Evolutionary conservation across 2,888 invertebrate species (phyloP), one percentile per base, ranked within the genome.

Genomic region (Drosophila limbata): DNA sequence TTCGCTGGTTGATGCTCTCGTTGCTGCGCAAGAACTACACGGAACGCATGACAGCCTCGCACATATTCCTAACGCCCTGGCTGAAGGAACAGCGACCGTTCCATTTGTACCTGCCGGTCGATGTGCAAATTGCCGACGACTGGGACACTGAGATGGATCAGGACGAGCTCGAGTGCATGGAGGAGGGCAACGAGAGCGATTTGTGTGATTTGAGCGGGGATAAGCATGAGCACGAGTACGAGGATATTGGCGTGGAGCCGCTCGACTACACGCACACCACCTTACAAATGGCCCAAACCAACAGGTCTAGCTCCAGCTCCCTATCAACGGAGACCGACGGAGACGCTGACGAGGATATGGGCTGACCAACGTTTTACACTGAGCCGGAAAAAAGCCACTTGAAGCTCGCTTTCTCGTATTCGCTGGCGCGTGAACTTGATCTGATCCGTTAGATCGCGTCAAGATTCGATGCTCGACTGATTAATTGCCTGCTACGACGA

Each of bases 51-150:
- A 84, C 81, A 5, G 91, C 91, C 6, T 82, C 89, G 33, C 81
- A 90, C 31, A 90, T 92, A 35, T 91, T 92, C 33, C 42, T 90
- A 4, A 81, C 89, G 51, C 91, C 92, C 0, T 92, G 92, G 92
- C 59, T 92, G 64, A 80, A 78, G 35, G 88, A 91, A 61, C 90
- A 91, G 59, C 84, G 86, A 8, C 90, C 91, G 8, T 91, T 88
- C 40, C 88, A 90, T 25, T 79, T 91, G 81, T 87, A 91, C 67
- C 82, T 92, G 53, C 89, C 91, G 0, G 90, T 90, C 3, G 73
- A 91, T 77, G 86, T 89, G 4, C 77, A 77, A 50, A 88, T 91
- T 51, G 82, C 83, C n/a, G 91, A 90, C 35, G 85, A 86, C 44
- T 89, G 89, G 55, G 84, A 88, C 11, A 66, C 69, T 0, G 79